Evolutionary conservation across 2,113 vertebrate species (phyloP).

Genomic region (Phyllostomus hastatus): DNA sequence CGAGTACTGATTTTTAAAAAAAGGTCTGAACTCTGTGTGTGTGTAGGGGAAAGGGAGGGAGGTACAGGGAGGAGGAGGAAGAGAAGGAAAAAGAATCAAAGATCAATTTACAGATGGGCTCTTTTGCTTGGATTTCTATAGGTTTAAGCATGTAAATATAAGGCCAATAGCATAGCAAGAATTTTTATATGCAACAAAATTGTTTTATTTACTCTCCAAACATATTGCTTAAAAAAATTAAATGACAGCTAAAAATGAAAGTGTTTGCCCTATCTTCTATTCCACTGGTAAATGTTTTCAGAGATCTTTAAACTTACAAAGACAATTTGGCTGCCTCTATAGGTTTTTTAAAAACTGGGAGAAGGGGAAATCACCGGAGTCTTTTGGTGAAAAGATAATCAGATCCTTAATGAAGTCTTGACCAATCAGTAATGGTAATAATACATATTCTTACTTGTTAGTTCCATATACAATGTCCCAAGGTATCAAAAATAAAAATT

Average conservation of each 20-base stretch:
- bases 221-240: not conserved
- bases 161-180: not conserved
- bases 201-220: not conserved
- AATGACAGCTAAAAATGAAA: not conserved
- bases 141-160: not conserved
- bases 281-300: not conserved
- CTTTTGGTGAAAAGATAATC: not conserved
- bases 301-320: not conserved
- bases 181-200: not conserved
- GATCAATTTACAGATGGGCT: not conserved
- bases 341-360: not conserved
- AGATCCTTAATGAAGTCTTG: not conserved
- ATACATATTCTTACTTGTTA: not conserved
- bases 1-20: no score
- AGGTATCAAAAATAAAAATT: constrained; percentile 21
- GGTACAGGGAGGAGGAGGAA: no score
- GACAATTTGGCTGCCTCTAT: not conserved
- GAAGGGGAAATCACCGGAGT: not conserved
- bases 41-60: not conserved
- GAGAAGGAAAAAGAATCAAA: not conserved
- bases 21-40: not conserved
- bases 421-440: not conserved
- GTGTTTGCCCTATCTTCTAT: not conserved
- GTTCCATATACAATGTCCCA: not conserved
- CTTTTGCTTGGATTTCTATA: not conserved